These are phyloP conservation scores for Lutjanus erythropterus DNA, from an alignment of 2,113 vertebrate species.

Conservation along the genomic window DNA sequence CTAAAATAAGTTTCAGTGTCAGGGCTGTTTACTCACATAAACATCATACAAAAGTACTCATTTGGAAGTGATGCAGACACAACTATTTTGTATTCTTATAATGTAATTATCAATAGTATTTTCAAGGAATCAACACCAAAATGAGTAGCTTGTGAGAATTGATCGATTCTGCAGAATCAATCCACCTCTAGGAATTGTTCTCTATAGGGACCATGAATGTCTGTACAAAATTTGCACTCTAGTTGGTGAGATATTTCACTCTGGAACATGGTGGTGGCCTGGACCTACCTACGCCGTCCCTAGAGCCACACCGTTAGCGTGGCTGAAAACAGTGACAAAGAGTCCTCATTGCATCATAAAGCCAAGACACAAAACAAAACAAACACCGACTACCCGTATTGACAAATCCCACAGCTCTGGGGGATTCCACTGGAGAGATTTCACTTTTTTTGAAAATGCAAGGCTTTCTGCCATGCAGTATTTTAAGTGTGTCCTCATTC, in stretches of 20 bases:
- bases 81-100: too few relatives aligned
- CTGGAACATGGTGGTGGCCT: neutral
- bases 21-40: too few relatives aligned
- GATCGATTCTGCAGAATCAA: too few relatives aligned
- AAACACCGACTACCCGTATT: constrained; percentile 8
- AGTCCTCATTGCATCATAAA: constrained; percentile 4
- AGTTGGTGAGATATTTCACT: constrained; percentile 7
- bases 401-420: constrained; percentile 29
- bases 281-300: neutral
- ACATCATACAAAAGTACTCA: too few relatives aligned
- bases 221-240: neutral
- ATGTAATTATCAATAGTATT: too few relatives aligned
- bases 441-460: neutral
- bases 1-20: too few relatives aligned
- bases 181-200: too few relatives aligned
- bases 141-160: too few relatives aligned
- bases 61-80: too few relatives aligned
- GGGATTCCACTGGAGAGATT: constrained; percentile 16
- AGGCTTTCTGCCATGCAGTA: constrained; percentile 17
- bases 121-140: too few relatives aligned
- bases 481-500: constrained; percentile 29
- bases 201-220: neutral
- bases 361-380: constrained; percentile 13
- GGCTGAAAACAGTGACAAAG: constrained; percentile 5
- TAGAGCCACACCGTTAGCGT: neutral